Percentiles rank a stretch among this genome's conserved stretches.
These are phyloP conservation scores for Subacronicta megacephala DNA, from an alignment of 2,888 invertebrate species.

Conservation along the genomic window DNA sequence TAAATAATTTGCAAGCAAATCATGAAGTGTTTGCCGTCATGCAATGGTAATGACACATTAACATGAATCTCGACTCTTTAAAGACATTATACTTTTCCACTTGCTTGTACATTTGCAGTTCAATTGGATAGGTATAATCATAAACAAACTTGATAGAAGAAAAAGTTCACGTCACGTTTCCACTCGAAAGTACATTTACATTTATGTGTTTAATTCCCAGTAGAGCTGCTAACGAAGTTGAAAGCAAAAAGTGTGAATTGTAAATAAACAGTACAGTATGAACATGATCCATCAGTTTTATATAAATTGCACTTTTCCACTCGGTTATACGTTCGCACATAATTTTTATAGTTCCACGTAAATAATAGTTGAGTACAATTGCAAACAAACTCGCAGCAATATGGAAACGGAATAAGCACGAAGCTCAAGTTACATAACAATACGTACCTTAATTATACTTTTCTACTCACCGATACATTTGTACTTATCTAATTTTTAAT, in stretches of 20 bases:
- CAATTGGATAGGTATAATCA: conserved; percentile 33
- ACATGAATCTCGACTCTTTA: conserved; percentile 61
- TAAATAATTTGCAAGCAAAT: conserved; percentile 73
- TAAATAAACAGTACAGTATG: conserved; percentile 18
- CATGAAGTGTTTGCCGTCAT: conserved; percentile 67
- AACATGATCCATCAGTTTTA: conserved; percentile 32
- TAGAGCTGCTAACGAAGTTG: conserved; percentile 39
- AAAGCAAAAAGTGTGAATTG: conserved; percentile 34
- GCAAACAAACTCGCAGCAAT: conserved; percentile 20
- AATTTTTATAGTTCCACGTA: conserved; percentile 30
- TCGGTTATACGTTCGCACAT: conserved; percentile 43
- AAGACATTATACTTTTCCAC: conserved; percentile 42
- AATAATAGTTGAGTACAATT: conserved; percentile 24
- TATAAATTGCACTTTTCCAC: conserved; percentile 37
- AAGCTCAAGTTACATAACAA: conserved; percentile 34
- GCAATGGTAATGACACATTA: conserved; percentile 69
- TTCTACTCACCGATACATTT: conserved; percentile 36
- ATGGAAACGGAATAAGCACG: conserved; percentile 25
- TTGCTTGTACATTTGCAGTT: conserved; percentile 42
- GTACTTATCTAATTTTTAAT: conserved; percentile 46
- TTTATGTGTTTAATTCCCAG: conserved; percentile 34
- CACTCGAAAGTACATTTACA: conserved; percentile 32
- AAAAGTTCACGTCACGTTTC: conserved; percentile 36
- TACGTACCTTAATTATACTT: conserved; percentile 35
- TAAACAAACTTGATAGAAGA: conserved; percentile 4